Conservation (phyloP, 2,888 invertebrate genomes). For the Acleris laterana region DNA sequence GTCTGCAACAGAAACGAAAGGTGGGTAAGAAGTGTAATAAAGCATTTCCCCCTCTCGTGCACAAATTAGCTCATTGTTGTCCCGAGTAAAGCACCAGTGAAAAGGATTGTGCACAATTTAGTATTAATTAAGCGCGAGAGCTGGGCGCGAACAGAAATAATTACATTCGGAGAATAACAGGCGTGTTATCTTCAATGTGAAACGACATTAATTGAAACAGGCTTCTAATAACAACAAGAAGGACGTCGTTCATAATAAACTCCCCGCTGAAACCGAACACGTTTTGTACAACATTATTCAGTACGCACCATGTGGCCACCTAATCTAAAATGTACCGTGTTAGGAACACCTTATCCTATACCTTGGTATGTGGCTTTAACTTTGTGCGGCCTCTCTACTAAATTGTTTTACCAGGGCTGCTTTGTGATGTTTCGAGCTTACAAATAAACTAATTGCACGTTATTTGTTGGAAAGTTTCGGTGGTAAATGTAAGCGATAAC, state of each 20-base stretch:
- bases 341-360: conserved; percentile 33
- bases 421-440: conserved; percentile 22
- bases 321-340: conserved; percentile 35
- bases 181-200: background rate
- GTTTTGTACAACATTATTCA: conserved; percentile 32
- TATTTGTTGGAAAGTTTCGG: conserved; percentile 19
- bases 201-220: background rate
- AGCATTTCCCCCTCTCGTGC: conserved; percentile 18
- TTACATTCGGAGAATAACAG: conserved; percentile 8
- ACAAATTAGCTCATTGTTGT: conserved; percentile 34
- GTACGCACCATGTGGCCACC: conserved; percentile 34
- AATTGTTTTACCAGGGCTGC: conserved; percentile 30
- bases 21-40: conserved; percentile 29
- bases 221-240: background rate
- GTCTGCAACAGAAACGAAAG: conserved; percentile 41
- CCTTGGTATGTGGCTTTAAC: conserved; percentile 25
- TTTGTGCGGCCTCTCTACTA: conserved; percentile 30
- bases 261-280: conserved; percentile 16
- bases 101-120: conserved; percentile 32
- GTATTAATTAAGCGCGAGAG: conserved; percentile 32
- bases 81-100: conserved; percentile 26
- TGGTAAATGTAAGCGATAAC: background rate
- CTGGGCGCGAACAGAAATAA: conserved; percentile 21
- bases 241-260: conserved; percentile 14
- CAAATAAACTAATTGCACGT: conserved; percentile 24